These are phyloP conservation scores for Drosophila mulleri DNA, from an alignment of 2,888 invertebrate species.

Conservation along the genomic window DNA sequence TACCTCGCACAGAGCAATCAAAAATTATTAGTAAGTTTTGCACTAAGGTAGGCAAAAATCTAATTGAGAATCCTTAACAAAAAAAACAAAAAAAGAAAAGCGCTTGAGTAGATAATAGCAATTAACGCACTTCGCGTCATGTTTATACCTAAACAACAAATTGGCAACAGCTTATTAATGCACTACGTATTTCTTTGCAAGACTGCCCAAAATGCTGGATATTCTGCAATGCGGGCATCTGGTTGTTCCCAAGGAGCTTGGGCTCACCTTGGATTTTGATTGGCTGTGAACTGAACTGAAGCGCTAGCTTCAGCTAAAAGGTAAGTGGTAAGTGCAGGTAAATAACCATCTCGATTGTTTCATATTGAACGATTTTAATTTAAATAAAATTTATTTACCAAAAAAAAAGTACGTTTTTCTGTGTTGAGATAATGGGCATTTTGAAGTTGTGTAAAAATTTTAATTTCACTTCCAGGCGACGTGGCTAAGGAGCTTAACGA, in stretches of 20 bases:
- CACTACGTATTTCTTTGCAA: conserved; percentile 77
- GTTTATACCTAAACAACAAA: conserved; percentile 26
- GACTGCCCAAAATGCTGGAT: conserved; percentile 70
- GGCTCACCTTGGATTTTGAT: conserved; percentile 41
- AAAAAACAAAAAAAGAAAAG: neutral
- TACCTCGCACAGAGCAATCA: conserved; percentile 14
- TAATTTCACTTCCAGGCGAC: neutral
- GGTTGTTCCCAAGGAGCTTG: conserved; percentile 40
- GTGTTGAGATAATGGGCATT: neutral
- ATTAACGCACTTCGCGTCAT: conserved; percentile 41
- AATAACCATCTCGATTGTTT: conserved; percentile 13
- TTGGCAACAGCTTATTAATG: conserved; percentile 66
- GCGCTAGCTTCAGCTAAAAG: conserved; percentile 37
- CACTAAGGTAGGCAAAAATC: conserved; percentile 37
- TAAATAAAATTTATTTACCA: conserved; percentile 24
- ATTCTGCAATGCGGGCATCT: conserved; percentile 46
- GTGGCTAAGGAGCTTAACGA: neutral
- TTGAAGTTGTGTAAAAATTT: neutral
- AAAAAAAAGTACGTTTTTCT: neutral
- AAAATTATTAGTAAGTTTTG: conserved; percentile 36
- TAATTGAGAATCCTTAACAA: conserved; percentile 14
- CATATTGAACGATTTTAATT: conserved; percentile 5
- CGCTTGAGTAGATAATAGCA: conserved; percentile 41
- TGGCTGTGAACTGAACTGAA: conserved; percentile 36
- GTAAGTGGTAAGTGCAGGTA: conserved; percentile 67